phyloP scores from a whole-genome alignment of 2,113 vertebrate species.

The Bujurquina vittata region DNA sequence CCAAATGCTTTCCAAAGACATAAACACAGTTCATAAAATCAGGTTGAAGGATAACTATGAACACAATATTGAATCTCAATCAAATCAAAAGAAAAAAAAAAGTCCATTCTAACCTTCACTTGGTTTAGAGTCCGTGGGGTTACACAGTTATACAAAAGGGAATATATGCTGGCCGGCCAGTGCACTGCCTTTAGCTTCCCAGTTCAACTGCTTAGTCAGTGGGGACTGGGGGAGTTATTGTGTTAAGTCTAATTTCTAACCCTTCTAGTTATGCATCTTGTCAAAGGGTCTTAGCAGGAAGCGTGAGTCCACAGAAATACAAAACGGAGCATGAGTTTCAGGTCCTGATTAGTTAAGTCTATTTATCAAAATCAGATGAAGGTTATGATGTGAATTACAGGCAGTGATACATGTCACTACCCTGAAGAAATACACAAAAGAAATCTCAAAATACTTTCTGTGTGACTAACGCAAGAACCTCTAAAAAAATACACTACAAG shows the following conservation, averaged over 20 bases:
- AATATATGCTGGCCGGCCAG: accelerated
- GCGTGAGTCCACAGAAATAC: neutral
- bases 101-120: neutral
- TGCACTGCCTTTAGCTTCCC: neutral
- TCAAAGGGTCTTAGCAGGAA: neutral
- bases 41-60: neutral
- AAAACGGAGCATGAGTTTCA: neutral
- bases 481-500: neutral
- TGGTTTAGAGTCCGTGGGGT: neutral
- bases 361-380: neutral
- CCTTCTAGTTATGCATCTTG: neutral
- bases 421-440: neutral
- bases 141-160: neutral
- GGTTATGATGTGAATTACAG: neutral
- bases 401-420: neutral
- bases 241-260: neutral
- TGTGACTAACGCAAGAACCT: neutral
- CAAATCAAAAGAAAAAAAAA: too few species aligned
- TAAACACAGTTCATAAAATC: neutral
- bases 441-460: neutral
- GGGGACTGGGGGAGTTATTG: neutral
- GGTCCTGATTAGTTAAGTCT: neutral
- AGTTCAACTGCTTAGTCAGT: neutral
- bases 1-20: neutral
- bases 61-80: neutral